These are phyloP conservation scores for Enteromius argenteus DNA, from an alignment of 2,797 vertebrate species.

Conservation along the genomic window DNA sequence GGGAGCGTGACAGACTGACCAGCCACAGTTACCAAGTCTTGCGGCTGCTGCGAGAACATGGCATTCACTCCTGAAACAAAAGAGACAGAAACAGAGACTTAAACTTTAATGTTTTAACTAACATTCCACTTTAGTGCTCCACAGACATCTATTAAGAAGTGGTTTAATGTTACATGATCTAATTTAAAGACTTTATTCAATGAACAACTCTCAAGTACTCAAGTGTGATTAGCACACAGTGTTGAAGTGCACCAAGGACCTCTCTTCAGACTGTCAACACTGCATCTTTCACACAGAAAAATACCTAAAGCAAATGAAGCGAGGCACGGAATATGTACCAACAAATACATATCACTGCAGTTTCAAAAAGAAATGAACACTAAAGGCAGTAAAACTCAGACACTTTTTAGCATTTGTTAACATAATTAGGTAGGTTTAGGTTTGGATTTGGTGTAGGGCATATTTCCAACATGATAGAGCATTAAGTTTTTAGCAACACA, in stretches of 20 bases:
- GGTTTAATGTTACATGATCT: slow-evolving; percentile 26
- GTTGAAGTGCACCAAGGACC: slow-evolving; percentile 60
- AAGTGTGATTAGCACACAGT: slow-evolving; percentile 42
- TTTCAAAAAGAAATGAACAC: no score
- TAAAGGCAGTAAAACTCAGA: no score
- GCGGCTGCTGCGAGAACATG: slow-evolving; percentile 96
- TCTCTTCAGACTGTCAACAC: slow-evolving; percentile 74
- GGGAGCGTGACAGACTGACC: slow-evolving; percentile 93
- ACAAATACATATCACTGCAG: no score
- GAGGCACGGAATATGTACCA: no score
- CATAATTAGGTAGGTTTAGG: no score
- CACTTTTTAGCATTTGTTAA: no score
- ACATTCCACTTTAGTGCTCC: neutral
- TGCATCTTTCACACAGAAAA: slow-evolving; percentile 60
- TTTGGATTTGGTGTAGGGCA: no score
- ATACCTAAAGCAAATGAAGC: slow-evolving; percentile 23
- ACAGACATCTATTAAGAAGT: neutral
- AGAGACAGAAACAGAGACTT: slow-evolving; percentile 2
- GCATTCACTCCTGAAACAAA: slow-evolving; percentile 80
- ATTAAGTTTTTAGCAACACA: no score
- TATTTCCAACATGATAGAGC: no score
- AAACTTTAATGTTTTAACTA: neutral
- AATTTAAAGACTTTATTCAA: slow-evolving; percentile 26
- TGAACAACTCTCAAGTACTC: slow-evolving; percentile 29
- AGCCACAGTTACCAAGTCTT: slow-evolving; percentile 94